Evolutionary conservation across 2,888 invertebrate genomes (phyloP).

Genomic region (Stenchaetothrips biformis): DNA sequence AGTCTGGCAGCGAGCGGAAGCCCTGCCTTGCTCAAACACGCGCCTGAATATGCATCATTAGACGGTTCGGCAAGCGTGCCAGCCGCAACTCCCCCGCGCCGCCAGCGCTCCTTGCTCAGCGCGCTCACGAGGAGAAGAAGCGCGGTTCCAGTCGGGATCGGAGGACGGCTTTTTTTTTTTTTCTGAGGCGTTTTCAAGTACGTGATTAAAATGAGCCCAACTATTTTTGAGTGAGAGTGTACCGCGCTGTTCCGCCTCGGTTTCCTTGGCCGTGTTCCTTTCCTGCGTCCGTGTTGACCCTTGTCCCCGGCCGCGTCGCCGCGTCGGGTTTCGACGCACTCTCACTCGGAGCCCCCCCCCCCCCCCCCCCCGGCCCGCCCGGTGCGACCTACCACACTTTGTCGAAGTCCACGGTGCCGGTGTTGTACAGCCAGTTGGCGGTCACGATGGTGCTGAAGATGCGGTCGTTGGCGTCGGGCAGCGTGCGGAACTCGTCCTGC

Average conservation of each 20-base stretch:
- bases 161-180: no score
- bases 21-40: neutral
- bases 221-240: no score
- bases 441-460: conserved; percentile 73
- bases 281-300: no score
- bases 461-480: conserved; percentile 69
- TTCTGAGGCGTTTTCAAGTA: no score
- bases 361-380: neutral
- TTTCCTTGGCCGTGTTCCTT: no score
- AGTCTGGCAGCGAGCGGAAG: no score
- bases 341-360: neutral
- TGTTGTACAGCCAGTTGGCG: conserved; percentile 68
- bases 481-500: conserved; percentile 69
- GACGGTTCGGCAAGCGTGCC: neutral
- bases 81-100: neutral
- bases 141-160: no score
- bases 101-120: neutral
- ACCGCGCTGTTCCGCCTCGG: no score
- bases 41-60: neutral
- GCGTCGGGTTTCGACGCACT: no score
- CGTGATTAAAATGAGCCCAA: no score
- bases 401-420: conserved; percentile 62
- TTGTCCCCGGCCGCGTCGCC: no score
- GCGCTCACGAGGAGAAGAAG: no score
- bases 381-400: conserved; percentile 53